phyloP scores from a whole-genome alignment of 2,888 invertebrate species.

The Cephalotes varians region DNA sequence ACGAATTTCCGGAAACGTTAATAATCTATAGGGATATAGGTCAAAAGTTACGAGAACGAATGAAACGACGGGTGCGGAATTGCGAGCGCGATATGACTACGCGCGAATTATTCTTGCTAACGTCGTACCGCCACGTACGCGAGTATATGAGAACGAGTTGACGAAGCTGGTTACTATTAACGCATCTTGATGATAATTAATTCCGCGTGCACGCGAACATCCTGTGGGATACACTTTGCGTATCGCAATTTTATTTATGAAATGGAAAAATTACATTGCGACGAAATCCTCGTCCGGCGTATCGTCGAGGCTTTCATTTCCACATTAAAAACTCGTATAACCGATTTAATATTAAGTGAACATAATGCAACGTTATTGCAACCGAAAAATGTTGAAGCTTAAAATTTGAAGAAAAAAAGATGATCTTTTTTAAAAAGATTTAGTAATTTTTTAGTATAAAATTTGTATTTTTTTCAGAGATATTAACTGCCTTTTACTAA shows the following conservation, averaged over 20 bases:
- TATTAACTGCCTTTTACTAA: background rate
- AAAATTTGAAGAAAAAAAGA: background rate
- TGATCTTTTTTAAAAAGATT: background rate
- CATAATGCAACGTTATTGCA: background rate
- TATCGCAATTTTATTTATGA: slow-evolving; percentile 29
- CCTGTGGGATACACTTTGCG: background rate
- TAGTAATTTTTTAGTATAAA: background rate
- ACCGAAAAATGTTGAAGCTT: background rate
- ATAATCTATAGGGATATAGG: slow-evolving; percentile 38
- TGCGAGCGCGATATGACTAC: background rate
- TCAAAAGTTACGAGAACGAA: slow-evolving; percentile 16
- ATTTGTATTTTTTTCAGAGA: background rate
- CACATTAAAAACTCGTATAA: background rate
- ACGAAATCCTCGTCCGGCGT: background rate
- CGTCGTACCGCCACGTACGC: background rate
- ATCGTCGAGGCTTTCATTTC: background rate
- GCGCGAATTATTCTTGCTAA: slow-evolving; percentile 27
- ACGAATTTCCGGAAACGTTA: slow-evolving; percentile 27
- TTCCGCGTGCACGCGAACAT: slow-evolving; percentile 1
- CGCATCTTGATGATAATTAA: slow-evolving; percentile 39
- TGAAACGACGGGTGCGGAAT: slow-evolving; percentile 13
- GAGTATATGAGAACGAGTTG: background rate
- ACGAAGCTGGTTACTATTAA: slow-evolving; percentile 30
- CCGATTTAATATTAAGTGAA: background rate
- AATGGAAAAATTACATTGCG: background rate